Percentiles rank a stretch among this genome's conserved stretches.
phyloP scores from a whole-genome alignment of 2,797 vertebrate genomes.

The Onychomys torridus region DNA sequence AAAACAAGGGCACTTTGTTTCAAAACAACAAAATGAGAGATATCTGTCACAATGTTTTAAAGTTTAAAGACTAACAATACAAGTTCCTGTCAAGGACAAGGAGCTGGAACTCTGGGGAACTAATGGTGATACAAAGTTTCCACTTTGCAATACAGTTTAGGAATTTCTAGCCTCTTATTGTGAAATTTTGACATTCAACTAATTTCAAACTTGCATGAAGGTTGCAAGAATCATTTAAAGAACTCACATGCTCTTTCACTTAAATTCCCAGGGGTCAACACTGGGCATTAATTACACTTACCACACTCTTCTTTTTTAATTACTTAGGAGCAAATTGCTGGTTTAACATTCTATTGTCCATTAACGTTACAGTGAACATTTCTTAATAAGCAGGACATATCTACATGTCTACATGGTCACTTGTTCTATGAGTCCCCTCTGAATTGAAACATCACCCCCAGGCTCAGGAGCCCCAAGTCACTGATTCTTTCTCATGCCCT shows the following conservation, averaged over 20 bases:
- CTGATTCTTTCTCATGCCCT: background rate
- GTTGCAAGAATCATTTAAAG: background rate
- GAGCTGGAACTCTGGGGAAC: background rate
- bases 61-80: background rate
- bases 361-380: background rate
- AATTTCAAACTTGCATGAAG: slow-evolving; percentile 25
- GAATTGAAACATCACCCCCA: background rate
- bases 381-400: background rate
- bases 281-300: background rate
- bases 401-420: background rate
- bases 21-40: background rate
- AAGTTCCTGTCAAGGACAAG: slow-evolving; percentile 4
- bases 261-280: background rate
- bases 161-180: slow-evolving; percentile 1
- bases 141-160: background rate
- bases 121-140: background rate
- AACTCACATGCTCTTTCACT: background rate
- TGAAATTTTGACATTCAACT: slow-evolving; percentile 22
- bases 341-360: background rate
- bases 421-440: background rate
- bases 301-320: slow-evolving; percentile 3
- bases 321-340: background rate
- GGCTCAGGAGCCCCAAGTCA: background rate
- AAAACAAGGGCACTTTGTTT: background rate
- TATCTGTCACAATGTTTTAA: background rate